Percentiles rank a stretch among this genome's conserved stretches.
phyloP scores from a whole-genome alignment of 2,113 vertebrate genomes.

The Pelodiscus sinensis region DNA sequence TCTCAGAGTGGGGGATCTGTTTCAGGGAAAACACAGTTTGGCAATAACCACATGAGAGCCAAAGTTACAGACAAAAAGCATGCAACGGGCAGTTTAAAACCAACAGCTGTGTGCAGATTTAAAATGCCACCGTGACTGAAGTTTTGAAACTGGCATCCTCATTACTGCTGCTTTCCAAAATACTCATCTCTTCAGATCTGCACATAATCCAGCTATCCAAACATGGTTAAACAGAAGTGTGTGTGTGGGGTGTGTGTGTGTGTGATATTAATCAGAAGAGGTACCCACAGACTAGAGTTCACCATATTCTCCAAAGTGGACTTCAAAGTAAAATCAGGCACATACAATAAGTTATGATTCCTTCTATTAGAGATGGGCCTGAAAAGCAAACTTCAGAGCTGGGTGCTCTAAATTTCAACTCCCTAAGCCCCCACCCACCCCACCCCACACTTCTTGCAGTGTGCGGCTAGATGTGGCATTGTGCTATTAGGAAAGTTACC shows the following conservation, averaged over 20 bases:
- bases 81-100: not conserved
- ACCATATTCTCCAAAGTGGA: not conserved
- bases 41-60: not conserved
- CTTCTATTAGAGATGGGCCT: not conserved
- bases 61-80: not conserved
- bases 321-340: not conserved
- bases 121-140: accelerated
- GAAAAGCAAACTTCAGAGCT: not conserved
- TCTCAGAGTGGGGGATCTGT: accelerated
- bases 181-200: accelerated
- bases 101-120: not conserved
- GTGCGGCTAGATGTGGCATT: accelerated
- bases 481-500: not conserved
- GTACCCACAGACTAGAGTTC: not conserved
- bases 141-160: not conserved
- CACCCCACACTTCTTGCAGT: not conserved
- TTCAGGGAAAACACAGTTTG: not conserved
- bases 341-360: not conserved
- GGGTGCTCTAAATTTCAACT: not conserved
- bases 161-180: not conserved
- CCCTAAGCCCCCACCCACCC: not conserved
- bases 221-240: not conserved
- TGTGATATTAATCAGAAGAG: not conserved
- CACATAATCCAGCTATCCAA: not conserved
- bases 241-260: too few relatives aligned